Evolutionary conservation across 1,140 invertebrate species (phyloP).

Genomic region (Cherax quadricarinatus): DNA sequence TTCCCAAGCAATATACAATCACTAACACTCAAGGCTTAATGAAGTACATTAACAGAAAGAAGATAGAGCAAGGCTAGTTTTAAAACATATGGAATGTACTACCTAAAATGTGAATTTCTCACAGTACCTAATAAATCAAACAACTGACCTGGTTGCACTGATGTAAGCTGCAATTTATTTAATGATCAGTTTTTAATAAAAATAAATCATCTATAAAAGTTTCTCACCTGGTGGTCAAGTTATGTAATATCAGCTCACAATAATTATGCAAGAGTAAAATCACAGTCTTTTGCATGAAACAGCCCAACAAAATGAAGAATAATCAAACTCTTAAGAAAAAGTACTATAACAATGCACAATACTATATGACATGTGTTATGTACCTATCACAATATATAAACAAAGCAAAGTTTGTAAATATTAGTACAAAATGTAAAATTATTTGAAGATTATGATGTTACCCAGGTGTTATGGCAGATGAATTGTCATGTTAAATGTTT

Average conservation of each 20-base stretch:
- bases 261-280: neutral
- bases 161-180: neutral
- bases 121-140: neutral
- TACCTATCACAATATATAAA: neutral
- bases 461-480: neutral
- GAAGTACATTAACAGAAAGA: neutral
- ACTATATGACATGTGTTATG: neutral
- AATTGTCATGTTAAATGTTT: too few relatives aligned
- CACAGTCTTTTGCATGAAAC: neutral
- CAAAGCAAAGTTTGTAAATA: neutral
- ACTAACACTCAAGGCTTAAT: neutral
- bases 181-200: neutral
- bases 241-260: neutral
- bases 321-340: neutral
- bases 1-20: neutral
- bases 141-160: neutral
- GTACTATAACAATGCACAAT: neutral
- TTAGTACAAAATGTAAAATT: neutral
- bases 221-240: neutral
- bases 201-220: neutral
- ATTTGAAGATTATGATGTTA: neutral
- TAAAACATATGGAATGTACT: neutral
- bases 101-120: neutral
- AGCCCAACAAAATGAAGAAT: neutral
- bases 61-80: neutral